Conservation (phyloP, 2,113 vertebrate species). For the Empidonax alnorum region DNA sequence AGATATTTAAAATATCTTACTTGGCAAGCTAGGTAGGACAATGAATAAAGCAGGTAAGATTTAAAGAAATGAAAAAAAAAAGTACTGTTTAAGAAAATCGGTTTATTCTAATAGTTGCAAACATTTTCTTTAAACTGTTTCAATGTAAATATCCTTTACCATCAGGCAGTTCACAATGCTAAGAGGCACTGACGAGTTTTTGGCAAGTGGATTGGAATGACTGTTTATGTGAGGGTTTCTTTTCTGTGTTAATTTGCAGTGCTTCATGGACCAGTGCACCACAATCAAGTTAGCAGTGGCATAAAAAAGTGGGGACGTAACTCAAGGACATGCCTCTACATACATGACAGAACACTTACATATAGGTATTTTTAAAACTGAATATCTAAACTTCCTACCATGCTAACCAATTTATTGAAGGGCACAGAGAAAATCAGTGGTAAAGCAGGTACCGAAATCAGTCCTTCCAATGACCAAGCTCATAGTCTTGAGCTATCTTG, state of each 20-base stretch:
- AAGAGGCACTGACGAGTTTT: not conserved
- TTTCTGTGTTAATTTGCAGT: not conserved
- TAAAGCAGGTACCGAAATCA: not conserved
- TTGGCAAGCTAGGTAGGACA: not conserved
- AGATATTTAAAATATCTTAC: not conserved
- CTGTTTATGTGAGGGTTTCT: not conserved
- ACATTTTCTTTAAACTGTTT: not conserved
- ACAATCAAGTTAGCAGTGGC: not conserved
- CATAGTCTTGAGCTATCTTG: not conserved
- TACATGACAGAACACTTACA: not conserved
- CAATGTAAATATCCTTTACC: not conserved
- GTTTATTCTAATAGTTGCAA: not conserved
- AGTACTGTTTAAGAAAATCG: not conserved
- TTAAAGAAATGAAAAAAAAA: not conserved
- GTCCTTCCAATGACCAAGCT: not conserved
- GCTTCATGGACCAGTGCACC: not conserved
- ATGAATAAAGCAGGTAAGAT: not conserved
- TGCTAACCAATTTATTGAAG: not conserved
- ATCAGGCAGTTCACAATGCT: not conserved
- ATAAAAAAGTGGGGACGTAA: not conserved
- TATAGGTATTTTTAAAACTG: not conserved
- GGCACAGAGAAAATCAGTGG: not conserved
- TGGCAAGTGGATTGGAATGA: not conserved
- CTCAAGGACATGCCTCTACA: not conserved
- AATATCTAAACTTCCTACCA: not conserved